These are phyloP conservation scores for Hormaphis cornu DNA, from an alignment of 1,140 invertebrate species.

Conservation along the genomic window DNA sequence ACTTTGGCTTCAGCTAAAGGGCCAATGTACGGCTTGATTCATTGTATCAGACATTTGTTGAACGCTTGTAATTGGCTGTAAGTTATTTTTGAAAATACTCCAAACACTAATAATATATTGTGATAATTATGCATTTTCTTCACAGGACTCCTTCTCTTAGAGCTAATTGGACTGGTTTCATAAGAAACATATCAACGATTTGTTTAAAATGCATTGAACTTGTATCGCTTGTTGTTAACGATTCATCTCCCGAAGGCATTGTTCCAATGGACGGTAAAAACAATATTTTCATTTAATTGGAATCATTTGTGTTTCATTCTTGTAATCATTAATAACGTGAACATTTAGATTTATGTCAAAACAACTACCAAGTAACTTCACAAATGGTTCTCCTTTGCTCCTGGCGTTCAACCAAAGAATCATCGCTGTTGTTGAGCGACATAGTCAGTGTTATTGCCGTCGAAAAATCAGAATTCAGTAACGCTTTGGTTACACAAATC, in stretches of 20 bases:
- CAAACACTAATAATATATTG: no score
- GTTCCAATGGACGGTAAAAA: constrained; percentile 57
- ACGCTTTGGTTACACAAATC: constrained; percentile 47
- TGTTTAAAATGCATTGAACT: constrained; percentile 38
- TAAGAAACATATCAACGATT: constrained; percentile 14
- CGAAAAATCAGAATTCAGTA: constrained; percentile 35
- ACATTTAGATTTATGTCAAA: constrained; percentile 19
- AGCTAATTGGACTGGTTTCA: not conserved
- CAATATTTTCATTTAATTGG: not conserved
- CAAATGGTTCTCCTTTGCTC: constrained; percentile 81
- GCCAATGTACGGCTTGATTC: constrained; percentile 69
- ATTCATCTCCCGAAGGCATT: constrained; percentile 83
- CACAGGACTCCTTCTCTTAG: not conserved
- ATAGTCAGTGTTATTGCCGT: constrained; percentile 42
- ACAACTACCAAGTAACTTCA: constrained; percentile 48
- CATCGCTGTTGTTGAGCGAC: constrained; percentile 54
- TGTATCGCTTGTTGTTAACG: constrained; percentile 58
- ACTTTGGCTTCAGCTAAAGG: constrained; percentile 53
- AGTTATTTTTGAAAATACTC: not conserved
- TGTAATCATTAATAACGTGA: no score
- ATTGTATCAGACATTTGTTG: constrained; percentile 58
- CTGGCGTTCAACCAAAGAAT: constrained; percentile 74
- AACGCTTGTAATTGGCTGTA: constrained; percentile 46
- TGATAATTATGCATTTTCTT: no score
- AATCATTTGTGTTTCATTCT: not conserved